Percentiles rank a stretch among this genome's conserved stretches.
phyloP scores from a whole-genome alignment of 1,140 invertebrate genomes.

The Heliothis virescens region DNA sequence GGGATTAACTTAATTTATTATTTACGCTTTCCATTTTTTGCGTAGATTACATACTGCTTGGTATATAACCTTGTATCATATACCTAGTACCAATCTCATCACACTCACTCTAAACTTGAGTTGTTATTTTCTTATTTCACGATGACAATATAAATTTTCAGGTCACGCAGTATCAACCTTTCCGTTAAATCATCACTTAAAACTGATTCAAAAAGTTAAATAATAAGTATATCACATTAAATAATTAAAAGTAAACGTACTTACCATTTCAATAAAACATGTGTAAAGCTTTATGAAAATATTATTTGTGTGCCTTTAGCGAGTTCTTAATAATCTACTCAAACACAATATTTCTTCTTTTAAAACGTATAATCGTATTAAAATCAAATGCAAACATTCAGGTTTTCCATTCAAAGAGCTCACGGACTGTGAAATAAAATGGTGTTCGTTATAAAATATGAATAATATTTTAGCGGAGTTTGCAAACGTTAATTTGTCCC shows the following conservation, averaged over 20 bases:
- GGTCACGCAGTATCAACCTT: too few relatives aligned
- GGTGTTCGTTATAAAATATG: conserved; percentile 43
- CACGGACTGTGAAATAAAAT: conserved; percentile 30
- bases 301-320: too few relatives aligned
- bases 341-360: conserved; percentile 28
- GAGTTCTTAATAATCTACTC: not conserved
- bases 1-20: not conserved
- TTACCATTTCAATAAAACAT: not conserved
- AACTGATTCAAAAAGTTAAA: too few relatives aligned
- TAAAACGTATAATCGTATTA: conserved; percentile 26
- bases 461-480: conserved; percentile 39
- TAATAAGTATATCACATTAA: too few relatives aligned
- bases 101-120: too few relatives aligned
- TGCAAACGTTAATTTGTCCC: conserved; percentile 30
- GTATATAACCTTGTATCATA: too few relatives aligned
- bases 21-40: not conserved
- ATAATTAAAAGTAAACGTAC: too few relatives aligned
- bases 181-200: too few relatives aligned
- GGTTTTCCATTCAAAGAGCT: conserved; percentile 17
- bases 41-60: not conserved
- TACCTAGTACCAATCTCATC: too few relatives aligned
- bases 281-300: not conserved
- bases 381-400: conserved; percentile 37
- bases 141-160: too few relatives aligned
- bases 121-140: too few relatives aligned